phyloP scores from a whole-genome alignment of 1,140 invertebrate genomes.

The Bombus ignitus region DNA sequence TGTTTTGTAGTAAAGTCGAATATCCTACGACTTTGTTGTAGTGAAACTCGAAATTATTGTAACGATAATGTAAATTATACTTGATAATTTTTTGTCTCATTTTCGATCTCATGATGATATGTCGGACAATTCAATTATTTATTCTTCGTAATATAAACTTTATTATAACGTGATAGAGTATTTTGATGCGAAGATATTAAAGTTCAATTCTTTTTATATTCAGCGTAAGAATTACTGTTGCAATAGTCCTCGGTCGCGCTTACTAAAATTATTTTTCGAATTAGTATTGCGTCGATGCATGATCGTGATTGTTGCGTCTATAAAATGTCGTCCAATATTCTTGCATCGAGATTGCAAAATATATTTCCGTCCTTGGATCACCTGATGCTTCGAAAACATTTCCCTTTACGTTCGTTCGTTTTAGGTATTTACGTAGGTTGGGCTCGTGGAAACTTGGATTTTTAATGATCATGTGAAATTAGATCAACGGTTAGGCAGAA shows the following conservation, averaged over 20 bases:
- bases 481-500: not conserved
- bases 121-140: not conserved
- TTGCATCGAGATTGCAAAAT: not conserved
- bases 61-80: not conserved
- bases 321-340: not conserved
- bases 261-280: not conserved
- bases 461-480: not conserved
- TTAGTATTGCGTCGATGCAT: not conserved
- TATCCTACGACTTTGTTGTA: not conserved
- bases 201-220: not conserved
- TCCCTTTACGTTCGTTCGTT: not conserved
- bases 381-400: too few relatives aligned
- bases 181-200: not conserved
- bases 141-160: too few relatives aligned
- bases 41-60: not conserved
- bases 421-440: not conserved
- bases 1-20: not conserved
- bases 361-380: not conserved
- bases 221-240: not conserved
- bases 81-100: not conserved
- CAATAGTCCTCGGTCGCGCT: too few relatives aligned
- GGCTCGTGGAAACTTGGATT: not conserved
- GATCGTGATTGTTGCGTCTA: not conserved
- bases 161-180: not conserved
- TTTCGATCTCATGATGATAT: not conserved